phyloP scores from a whole-genome alignment of 2,888 invertebrate species.

The Lepidonotus clava region DNA sequence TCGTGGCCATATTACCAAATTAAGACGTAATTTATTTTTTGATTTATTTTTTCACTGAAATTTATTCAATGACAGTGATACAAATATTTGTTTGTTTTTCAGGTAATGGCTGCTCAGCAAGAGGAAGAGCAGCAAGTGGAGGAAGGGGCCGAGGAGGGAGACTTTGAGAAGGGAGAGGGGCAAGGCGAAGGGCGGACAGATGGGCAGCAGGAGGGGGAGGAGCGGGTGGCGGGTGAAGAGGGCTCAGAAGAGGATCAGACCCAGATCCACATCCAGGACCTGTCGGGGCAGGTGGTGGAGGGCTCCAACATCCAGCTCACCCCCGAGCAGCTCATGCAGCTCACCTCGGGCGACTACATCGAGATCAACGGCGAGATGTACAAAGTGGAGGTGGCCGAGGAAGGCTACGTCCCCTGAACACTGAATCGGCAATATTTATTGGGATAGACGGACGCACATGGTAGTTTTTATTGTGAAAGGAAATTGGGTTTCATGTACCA shows the following conservation, averaged over 20 bases:
- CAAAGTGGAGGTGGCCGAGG: slow-evolving; percentile 70
- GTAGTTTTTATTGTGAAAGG: no score
- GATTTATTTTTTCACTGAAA: neutral
- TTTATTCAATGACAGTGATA: no score
- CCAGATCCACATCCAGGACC: slow-evolving; percentile 1
- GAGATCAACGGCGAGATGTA: slow-evolving; percentile 78
- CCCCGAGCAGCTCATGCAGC: slow-evolving; percentile 73
- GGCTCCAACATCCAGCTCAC: slow-evolving; percentile 68
- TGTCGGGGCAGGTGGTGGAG: neutral
- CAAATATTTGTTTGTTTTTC: no score
- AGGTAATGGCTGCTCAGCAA: slow-evolving; percentile 3
- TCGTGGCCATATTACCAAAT: no score
- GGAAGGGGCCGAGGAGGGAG: neutral
- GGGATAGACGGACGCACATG: no score
- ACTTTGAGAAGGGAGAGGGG: slow-evolving; percentile 58
- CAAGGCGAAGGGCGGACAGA: slow-evolving; percentile 48
- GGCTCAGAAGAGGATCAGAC: no score
- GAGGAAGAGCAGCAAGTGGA: slow-evolving; percentile 16
- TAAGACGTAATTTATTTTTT: no score
- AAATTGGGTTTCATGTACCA: no score
- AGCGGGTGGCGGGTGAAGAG: neutral
- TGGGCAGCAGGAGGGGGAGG: neutral
- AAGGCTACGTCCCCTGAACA: no score
- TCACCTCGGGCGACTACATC: slow-evolving; percentile 76
- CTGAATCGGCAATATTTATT: no score